These are phyloP conservation scores for Conus canariensis DNA, from an alignment of 2,888 invertebrate genomes.

Conservation along the genomic window DNA sequence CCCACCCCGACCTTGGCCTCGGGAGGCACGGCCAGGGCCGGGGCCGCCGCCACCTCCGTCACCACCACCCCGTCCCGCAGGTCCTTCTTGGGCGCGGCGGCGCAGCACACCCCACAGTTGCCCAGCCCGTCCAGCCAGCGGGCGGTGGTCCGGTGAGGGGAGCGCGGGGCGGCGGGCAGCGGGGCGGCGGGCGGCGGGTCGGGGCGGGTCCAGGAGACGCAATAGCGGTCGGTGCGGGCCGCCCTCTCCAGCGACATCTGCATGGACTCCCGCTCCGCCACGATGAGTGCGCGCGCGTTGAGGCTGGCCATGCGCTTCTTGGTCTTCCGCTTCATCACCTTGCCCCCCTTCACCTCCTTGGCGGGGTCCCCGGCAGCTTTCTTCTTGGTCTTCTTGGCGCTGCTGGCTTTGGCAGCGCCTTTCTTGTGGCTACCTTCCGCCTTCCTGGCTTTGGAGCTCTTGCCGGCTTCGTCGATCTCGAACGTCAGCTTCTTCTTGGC, in stretches of 20 bases:
- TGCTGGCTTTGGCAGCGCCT: background rate
- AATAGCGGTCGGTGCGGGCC: slow-evolving; percentile 49
- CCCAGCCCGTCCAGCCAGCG: slow-evolving; percentile 47
- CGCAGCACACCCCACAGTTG: slow-evolving; percentile 44
- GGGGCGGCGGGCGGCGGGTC: slow-evolving; percentile 11
- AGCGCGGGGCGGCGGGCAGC: background rate
- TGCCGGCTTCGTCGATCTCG: background rate
- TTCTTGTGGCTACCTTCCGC: background rate
- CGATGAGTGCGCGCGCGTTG: slow-evolving; percentile 51
- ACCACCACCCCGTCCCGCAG: slow-evolving; percentile 10
- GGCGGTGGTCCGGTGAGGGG: slow-evolving; percentile 4
- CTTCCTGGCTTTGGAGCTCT: background rate
- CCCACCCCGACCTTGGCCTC: slow-evolving; percentile 12
- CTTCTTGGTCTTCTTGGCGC: slow-evolving; percentile 27
- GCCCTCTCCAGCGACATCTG: slow-evolving; percentile 45
- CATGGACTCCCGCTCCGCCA: slow-evolving; percentile 44
- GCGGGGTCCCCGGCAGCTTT: background rate
- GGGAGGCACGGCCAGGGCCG: background rate
- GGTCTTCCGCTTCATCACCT: slow-evolving; percentile 35
- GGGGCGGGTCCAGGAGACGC: slow-evolving; percentile 48
- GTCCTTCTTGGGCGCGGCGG: slow-evolving; percentile 33
- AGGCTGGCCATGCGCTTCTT: slow-evolving; percentile 49
- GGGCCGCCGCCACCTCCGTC: slow-evolving; percentile 9
- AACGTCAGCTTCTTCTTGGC: slow-evolving; percentile 7
- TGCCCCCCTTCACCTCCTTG: slow-evolving; percentile 35